Conservation (phyloP, 1,140 invertebrate species). For the Drosophila ambigua region DNA sequence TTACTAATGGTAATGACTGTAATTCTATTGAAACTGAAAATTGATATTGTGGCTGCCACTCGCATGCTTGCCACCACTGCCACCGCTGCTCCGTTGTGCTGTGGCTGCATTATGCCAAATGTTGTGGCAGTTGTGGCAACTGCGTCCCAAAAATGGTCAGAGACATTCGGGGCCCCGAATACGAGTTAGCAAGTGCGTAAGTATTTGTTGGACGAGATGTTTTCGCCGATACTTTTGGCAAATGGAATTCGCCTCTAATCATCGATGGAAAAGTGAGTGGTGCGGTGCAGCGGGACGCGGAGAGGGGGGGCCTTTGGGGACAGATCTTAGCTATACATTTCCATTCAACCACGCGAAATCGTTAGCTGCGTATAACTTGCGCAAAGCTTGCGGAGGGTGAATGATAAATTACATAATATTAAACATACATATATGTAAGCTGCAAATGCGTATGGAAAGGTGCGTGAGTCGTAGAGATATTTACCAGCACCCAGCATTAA, state of each 20-base stretch:
- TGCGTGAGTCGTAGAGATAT: too few relatives aligned
- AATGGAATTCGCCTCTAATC: constrained; percentile 48
- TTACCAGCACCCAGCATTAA: too few relatives aligned
- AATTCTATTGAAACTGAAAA: constrained; percentile 77
- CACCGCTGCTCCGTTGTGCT: not conserved
- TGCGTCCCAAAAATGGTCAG: constrained; percentile 62
- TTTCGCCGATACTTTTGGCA: constrained; percentile 43
- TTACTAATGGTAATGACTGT: constrained; percentile 82
- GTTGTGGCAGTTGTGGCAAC: constrained; percentile 62
- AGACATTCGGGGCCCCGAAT: constrained; percentile 36
- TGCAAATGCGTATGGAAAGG: too few relatives aligned
- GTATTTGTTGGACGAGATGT: constrained; percentile 55
- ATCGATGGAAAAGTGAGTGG: constrained; percentile 1
- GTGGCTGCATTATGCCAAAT: constrained; percentile 65
- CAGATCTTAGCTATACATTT: not conserved
- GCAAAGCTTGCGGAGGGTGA: not conserved
- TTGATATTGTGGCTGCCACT: constrained; percentile 68
- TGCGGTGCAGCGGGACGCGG: not conserved
- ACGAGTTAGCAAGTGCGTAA: constrained; percentile 44
- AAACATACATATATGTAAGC: too few relatives aligned
- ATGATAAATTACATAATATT: constrained; percentile 14
- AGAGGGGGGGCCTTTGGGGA: not conserved
- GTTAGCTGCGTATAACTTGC: not conserved
- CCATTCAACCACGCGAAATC: constrained; percentile 1
- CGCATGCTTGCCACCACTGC: constrained; percentile 14